A percentile compares a stretch with the other conserved stretches of the same genome.
phyloP scores from a whole-genome alignment of 1,140 invertebrate species.

The Caenorhabditis remanei region DNA sequence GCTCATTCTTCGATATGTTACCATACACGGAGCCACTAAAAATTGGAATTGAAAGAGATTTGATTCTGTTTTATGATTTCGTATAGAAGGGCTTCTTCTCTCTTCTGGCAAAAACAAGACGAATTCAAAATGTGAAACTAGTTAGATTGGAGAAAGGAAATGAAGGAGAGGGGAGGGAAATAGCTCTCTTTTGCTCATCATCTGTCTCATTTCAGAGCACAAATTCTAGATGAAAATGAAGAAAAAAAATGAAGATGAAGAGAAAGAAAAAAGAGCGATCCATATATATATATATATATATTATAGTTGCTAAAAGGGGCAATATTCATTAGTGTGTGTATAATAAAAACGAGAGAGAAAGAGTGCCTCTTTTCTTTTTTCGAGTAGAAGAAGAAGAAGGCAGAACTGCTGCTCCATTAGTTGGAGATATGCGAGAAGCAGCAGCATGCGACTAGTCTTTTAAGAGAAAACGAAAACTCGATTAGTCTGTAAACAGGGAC shows the following conservation, averaged over 20 bases:
- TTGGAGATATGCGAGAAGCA: constrained; percentile 24
- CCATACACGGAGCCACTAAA: constrained; percentile 63
- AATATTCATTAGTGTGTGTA: constrained; percentile 2
- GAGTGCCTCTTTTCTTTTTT: neutral
- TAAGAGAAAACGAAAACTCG: constrained; percentile 12
- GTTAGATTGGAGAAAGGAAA: constrained; percentile 21
- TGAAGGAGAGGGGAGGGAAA: neutral
- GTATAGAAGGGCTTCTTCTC: neutral
- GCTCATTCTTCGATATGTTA: constrained; percentile 63
- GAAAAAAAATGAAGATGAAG: neutral
- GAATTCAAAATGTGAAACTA: constrained; percentile 2
- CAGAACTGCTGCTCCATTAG: neutral
- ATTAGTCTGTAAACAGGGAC: constrained; percentile 43
- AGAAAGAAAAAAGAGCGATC: neutral
- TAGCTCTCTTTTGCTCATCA: neutral
- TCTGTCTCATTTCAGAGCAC: neutral
- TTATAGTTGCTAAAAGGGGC: constrained; percentile 11
- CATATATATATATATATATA: constrained; percentile 18
- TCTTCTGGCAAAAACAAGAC: neutral
- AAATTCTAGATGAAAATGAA: neutral
- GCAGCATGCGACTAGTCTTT: neutral
- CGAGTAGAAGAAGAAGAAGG: neutral
- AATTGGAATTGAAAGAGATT: neutral
- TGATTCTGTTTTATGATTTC: constrained; percentile 2
- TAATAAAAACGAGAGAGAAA: neutral